Percentiles rank a stretch among this genome's conserved stretches.
phyloP scores from a whole-genome alignment of 2,797 vertebrate species.

The Myripristis jacobus region DNA sequence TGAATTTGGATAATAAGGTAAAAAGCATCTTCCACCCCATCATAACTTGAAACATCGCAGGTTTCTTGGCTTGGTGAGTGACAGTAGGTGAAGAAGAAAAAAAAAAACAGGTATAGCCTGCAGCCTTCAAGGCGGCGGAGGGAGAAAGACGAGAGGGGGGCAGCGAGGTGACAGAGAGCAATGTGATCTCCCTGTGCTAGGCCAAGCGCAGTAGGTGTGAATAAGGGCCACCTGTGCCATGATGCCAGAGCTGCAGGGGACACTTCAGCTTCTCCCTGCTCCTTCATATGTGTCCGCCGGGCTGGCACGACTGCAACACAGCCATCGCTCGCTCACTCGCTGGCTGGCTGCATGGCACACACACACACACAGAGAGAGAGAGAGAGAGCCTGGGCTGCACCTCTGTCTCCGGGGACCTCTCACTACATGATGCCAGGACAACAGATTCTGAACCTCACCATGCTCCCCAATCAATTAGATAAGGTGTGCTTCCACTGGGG shows the following conservation, averaged over 20 bases:
- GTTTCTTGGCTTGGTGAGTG: too few relatives aligned
- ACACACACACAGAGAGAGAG: too few relatives aligned
- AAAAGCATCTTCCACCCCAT: neutral
- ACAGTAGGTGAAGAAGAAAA: neutral
- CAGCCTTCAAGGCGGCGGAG: neutral
- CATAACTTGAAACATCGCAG: neutral
- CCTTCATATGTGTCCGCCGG: conserved; percentile 9
- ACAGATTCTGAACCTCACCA: neutral
- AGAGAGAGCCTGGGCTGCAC: neutral
- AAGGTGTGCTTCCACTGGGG: conserved; percentile 18
- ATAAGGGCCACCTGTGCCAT: conserved; percentile 41
- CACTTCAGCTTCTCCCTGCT: neutral
- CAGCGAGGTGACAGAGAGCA: conserved; percentile 25
- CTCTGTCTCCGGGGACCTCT: conserved; percentile 25
- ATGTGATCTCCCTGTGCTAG: conserved; percentile 10
- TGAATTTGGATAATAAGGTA: too few relatives aligned
- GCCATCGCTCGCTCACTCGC: too few relatives aligned
- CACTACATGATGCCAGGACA: conserved; percentile 9
- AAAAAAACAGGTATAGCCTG: neutral
- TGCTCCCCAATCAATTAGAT: conserved; percentile 41
- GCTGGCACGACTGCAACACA: conserved; percentile 23
- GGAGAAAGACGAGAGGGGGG: neutral
- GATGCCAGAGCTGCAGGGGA: conserved; percentile 5
- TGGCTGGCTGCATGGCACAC: neutral
- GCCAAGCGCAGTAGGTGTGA: conserved; percentile 29